A percentile compares a stretch with the other conserved stretches of the same genome.
Conservation (phyloP, 1,140 invertebrate genomes). For the Drosophila rufa region DNA sequence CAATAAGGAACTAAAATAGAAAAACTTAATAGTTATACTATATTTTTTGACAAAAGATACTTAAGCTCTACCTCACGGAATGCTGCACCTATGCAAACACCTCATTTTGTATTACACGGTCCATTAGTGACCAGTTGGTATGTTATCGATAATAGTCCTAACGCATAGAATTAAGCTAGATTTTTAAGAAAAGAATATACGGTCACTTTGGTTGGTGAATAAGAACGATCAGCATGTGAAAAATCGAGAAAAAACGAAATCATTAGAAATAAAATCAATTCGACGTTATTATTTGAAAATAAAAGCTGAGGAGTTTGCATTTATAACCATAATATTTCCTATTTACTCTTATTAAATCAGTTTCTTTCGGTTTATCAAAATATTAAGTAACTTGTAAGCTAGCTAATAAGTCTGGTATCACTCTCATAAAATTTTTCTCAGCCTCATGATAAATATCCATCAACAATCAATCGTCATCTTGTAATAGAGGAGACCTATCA, state of each 20-base stretch:
- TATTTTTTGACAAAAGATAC: background rate
- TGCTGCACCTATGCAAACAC: background rate
- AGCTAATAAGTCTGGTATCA: conserved; percentile 12
- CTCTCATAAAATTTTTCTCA: background rate
- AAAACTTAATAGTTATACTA: background rate
- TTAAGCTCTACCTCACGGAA: background rate
- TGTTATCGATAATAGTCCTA: too few species aligned
- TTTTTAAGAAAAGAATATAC: too few species aligned
- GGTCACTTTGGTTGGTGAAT: too few species aligned
- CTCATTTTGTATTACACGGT: too few species aligned
- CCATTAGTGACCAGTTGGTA: too few species aligned
- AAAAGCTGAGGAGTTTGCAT: too few species aligned
- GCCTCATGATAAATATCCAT: conserved; percentile 36
- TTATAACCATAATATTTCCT: background rate
- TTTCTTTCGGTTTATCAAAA: background rate
- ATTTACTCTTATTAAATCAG: background rate
- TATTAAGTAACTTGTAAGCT: background rate
- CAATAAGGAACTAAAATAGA: too few species aligned
- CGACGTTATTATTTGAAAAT: too few species aligned
- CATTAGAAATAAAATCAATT: too few species aligned
- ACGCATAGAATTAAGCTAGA: too few species aligned
- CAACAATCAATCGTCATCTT: conserved; percentile 47
- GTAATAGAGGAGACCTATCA: conserved; percentile 29
- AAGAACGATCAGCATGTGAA: too few species aligned
- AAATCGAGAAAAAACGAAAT: too few species aligned